Evolutionary conservation across 2,113 vertebrate species (phyloP).

Genomic region (Marmota flaviventris): DNA sequence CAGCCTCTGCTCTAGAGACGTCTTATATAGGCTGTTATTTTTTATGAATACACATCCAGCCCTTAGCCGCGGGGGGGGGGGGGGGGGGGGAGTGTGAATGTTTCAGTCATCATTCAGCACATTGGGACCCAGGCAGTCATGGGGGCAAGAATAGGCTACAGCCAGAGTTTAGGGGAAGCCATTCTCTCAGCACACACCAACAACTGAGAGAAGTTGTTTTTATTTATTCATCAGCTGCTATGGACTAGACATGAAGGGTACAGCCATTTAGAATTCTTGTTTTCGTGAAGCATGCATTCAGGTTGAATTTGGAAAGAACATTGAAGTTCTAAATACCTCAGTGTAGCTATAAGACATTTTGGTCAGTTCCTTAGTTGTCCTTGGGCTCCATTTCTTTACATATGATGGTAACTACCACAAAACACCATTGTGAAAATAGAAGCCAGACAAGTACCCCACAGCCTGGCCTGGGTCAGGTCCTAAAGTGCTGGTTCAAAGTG

Average conservation of each 20-base stretch:
- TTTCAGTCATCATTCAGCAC: neutral
- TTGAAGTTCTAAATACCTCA: neutral
- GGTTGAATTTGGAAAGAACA: neutral
- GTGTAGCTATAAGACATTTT: neutral
- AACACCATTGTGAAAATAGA: neutral
- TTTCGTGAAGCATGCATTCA: neutral
- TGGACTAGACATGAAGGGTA: neutral
- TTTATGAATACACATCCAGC: slow-evolving; percentile 74
- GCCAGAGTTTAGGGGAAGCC: neutral
- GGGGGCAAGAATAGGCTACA: neutral
- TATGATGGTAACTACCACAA: neutral
- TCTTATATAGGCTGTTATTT: slow-evolving; percentile 53
- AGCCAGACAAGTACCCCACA: neutral
- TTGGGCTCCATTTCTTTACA: neutral
- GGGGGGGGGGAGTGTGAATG: too few relatives aligned
- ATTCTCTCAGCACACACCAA: neutral
- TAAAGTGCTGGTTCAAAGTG: neutral
- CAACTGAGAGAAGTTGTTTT: neutral
- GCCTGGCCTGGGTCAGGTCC: neutral
- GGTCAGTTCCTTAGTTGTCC: neutral
- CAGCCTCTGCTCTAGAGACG: slow-evolving; percentile 44
- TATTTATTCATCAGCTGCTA: neutral
- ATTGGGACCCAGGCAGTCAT: neutral
- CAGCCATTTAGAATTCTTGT: neutral
- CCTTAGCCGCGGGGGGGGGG: neutral